Percentiles rank a stretch among this genome's conserved stretches.
phyloP scores from a whole-genome alignment of 1,140 invertebrate genomes.

The Papilio aristodemus region DNA sequence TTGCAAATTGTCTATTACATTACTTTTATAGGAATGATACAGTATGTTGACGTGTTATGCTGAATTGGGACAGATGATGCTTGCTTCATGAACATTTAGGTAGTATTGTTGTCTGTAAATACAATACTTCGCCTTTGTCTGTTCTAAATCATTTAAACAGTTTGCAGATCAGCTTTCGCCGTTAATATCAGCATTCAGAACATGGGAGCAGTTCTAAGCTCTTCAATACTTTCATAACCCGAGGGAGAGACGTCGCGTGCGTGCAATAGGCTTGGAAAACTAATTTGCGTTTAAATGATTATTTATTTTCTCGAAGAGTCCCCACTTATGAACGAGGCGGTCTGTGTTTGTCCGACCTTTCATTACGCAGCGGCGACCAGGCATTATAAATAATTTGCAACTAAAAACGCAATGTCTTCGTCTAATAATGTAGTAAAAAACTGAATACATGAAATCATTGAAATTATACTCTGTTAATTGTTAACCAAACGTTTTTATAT shows the following conservation, averaged over 20 bases:
- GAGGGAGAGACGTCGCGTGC: constrained; percentile 26
- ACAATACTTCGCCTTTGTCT: not conserved
- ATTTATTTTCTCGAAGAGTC: constrained; percentile 5
- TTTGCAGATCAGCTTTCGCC: not conserved
- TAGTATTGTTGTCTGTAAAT: not conserved
- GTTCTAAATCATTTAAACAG: not conserved
- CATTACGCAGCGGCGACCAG: constrained; percentile 32
- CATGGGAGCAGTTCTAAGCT: not conserved
- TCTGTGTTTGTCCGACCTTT: constrained; percentile 16
- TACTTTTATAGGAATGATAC: not conserved
- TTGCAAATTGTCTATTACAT: not conserved
- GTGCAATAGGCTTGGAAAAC: constrained; percentile 11
- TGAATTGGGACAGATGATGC: not conserved
- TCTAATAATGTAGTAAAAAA: not conserved
- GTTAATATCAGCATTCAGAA: not conserved
- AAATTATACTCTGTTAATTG: not conserved
- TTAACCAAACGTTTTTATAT: not conserved
- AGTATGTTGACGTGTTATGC: not conserved
- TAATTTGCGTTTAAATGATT: constrained; percentile 24
- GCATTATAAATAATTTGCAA: constrained; percentile 38
- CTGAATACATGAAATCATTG: not conserved
- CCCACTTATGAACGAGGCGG: not conserved
- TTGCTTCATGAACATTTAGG: no score
- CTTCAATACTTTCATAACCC: constrained; percentile 18
- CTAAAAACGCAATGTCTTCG: not conserved